Base-by-base conservation (phyloP, 2,797 vertebrate genomes). In the Gobionotothen gibberifrons region DNA sequence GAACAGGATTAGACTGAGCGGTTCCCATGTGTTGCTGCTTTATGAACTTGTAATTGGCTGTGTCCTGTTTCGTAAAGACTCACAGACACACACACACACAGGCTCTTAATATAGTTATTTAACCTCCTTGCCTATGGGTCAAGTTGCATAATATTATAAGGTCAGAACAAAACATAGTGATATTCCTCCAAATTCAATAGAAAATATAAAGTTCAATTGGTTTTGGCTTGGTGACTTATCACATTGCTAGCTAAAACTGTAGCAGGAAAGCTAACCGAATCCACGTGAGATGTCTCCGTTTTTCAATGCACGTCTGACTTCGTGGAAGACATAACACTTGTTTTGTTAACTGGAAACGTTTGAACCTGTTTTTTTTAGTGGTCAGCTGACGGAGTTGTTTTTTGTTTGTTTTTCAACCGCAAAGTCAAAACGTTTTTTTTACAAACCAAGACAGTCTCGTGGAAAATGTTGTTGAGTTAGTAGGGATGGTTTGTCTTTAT, bases 1-100 rank as follows among this genome's bases (percentile, higher is more conserved):
- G 74, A 74, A 71, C 56, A 79, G 73, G 83, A 87, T 92, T 87
- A 82, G 52, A 64, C 70, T 42, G 57, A 56, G 39, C 19, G 26
- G 36, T 51, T 74, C 68, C 76, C 54, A 69, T 22, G 21, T 57
- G 72, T 61, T 69, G 72, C 76, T 66, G 65, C 85, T 74, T 88
- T 86, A 85, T 91, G 72, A 91, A 89, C 80, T 86, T 76, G 64
- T 89, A 90, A 92, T 91, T 88, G 86, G 70, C 89, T 85, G 60
- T 73, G 82, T 88, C 81, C 79, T 82, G 83, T 79, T 77, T 75
- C 52, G 70, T 42, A 60, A 53, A 74, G 19, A 69, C 72, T 54
- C 59, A 29, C 60, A 64, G 22, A 55, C 42, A 22, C 44, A 1
- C 21, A 61, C 48, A 26, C 21, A 52, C 73, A 74, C 29, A 0